Evolutionary conservation across 2,797 vertebrate species (phyloP), one percentile per base, ranked within the genome.

Genomic region (Megaceryle alcyon): DNA sequence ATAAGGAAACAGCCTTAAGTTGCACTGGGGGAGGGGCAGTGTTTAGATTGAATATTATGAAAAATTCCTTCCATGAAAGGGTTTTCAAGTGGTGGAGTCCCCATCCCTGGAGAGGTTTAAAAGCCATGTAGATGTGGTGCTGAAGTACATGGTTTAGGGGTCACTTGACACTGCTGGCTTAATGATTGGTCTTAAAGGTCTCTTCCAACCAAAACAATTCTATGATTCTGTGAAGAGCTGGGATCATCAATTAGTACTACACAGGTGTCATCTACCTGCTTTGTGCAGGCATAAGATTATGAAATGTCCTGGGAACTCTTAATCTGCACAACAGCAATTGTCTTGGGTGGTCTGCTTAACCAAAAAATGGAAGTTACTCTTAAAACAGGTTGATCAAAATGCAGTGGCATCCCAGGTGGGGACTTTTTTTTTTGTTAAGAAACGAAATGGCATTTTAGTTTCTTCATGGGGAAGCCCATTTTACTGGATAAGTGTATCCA

Each of bases 401-500:
- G 21, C 37, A 64, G 54, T 21, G 31, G 15, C 51, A 51, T 66
- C 73, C 54, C 29, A 31, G 3, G 5, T 65, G 57, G 54, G 9
- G 20, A 7, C 29, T 68, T 29, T 54, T 82, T 82, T 89, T 69
- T 21, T 56, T 28, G 4, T 63, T 87, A 51, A 63, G 39, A 77
- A 68, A 18, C 8, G 14, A 82, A 94, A 69, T 59, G 22, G 17
- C 69, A 76, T 88, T 96, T 92, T 76, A 63, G 88, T 92, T 87
- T 92, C 61, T 83, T 76, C 46, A 56, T 83, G 73, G 63, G 65
- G 54, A 93, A 95, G 82, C 70, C 70, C 10, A 2, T 97, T 96
- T 90, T 88, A 82, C 92, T 86, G 76, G 90, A 12, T 91, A 76
- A 83, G 26, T 76, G 11, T 69, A 94, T 94, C 64, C 94, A 96